Percentiles rank a stretch among this genome's conserved stretches.
phyloP scores from a whole-genome alignment of 1,140 invertebrate species.

The Drosophila sechellia region DNA sequence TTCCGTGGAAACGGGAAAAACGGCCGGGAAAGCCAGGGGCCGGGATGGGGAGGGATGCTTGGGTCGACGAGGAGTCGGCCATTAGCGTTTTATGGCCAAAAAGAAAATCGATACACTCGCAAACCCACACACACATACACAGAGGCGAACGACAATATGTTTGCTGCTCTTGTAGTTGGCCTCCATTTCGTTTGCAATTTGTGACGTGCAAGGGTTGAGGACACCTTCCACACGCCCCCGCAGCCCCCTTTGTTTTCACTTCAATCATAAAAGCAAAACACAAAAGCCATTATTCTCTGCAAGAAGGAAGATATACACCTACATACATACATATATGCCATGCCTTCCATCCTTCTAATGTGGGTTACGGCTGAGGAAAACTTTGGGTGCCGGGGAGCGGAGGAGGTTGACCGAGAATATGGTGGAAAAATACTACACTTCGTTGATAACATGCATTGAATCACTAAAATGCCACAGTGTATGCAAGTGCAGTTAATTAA shows the following conservation, averaged over 20 bases:
- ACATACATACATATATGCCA: no score
- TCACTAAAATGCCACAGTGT: no score
- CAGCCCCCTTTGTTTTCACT: conserved; percentile 48
- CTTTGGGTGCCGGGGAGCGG: no score
- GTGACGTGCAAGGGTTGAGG: conserved; percentile 64
- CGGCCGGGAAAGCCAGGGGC: conserved; percentile 6
- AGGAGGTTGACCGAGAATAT: no score
- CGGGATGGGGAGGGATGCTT: conserved; percentile 15
- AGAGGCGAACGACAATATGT: conserved; percentile 1
- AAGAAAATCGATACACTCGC: conserved; percentile 65
- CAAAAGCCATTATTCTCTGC: conserved; percentile 69
- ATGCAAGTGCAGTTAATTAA: no score
- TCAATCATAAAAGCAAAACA: conserved; percentile 80
- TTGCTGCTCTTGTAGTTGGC: background rate
- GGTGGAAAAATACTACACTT: no score
- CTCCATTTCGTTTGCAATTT: conserved; percentile 54
- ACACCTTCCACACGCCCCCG: conserved; percentile 15
- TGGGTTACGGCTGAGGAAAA: no score
- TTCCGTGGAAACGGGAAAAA: conserved; percentile 24
- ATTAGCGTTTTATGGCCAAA: conserved; percentile 78
- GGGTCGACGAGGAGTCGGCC: conserved; percentile 44
- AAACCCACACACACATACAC: background rate
- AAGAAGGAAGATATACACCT: conserved; percentile 9
- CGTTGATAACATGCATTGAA: no score
- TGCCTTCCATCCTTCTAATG: no score